A percentile compares a stretch with the other conserved stretches of the same genome.
These are phyloP conservation scores for Crossaster papposus DNA, from an alignment of 53 echinoderm and acorn worm species.

Conservation along the genomic window DNA sequence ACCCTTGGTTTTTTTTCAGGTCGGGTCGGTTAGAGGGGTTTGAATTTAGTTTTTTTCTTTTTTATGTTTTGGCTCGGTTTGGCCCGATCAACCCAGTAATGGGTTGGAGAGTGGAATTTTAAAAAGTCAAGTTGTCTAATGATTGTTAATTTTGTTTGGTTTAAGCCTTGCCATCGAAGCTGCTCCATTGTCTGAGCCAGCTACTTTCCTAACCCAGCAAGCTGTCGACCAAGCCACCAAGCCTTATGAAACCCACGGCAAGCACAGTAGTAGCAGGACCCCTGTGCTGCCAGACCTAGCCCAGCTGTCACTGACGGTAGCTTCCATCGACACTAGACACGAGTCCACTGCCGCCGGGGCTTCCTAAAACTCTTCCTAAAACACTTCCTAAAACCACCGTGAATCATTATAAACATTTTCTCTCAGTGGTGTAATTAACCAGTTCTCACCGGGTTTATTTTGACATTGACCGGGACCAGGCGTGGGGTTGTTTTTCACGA, in stretches of 20 bases:
- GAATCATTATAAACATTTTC: not conserved
- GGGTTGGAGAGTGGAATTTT: too few relatives aligned
- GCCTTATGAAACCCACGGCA: not conserved
- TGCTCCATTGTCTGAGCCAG: conserved; percentile 58
- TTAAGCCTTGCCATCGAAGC: conserved; percentile 97
- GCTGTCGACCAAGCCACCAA: conserved; percentile 10
- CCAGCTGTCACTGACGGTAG: conserved; percentile 43
- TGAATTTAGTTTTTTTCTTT: too few relatives aligned
- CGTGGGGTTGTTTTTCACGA: too few relatives aligned
- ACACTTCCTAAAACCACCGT: not conserved
- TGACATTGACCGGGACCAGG: too few relatives aligned
- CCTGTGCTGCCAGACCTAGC: conserved; percentile 52
- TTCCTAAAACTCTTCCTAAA: not conserved
- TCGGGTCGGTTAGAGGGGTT: too few relatives aligned
- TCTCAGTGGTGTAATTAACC: too few relatives aligned
- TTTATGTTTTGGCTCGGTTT: too few relatives aligned
- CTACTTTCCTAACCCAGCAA: conserved; percentile 77
- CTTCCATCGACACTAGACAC: conserved; percentile 32
- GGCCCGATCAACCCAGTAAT: too few relatives aligned
- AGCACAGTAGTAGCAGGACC: not conserved
- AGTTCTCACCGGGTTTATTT: too few relatives aligned
- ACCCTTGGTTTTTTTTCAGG: too few relatives aligned
- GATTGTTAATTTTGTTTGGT: not conserved
- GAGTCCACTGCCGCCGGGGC: conserved; percentile 40
- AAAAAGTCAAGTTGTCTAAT: not conserved